Percentiles rank a stretch among this genome's conserved stretches.
These are phyloP conservation scores for Lasioglossum figueresi DNA, from an alignment of 2,888 invertebrate species.

Conservation along the genomic window DNA sequence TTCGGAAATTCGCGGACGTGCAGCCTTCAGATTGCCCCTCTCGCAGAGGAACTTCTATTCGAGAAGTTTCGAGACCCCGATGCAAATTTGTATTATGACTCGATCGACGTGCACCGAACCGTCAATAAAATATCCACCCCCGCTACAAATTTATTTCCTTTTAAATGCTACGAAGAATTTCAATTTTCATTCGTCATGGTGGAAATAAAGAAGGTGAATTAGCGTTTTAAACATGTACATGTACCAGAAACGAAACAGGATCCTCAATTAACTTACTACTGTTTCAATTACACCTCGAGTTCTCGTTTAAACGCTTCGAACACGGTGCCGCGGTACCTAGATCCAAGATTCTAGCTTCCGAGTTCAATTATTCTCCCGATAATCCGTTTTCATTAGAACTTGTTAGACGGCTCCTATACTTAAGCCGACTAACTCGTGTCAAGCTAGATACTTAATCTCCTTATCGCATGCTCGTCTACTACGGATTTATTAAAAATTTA, in stretches of 20 bases:
- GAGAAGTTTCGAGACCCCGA: conserved; percentile 3
- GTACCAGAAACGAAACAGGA: neutral
- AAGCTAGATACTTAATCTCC: neutral
- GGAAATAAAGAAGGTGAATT: no score
- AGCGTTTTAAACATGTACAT: neutral
- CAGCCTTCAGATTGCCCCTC: conserved; percentile 10
- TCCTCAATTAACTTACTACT: neutral
- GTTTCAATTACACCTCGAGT: neutral
- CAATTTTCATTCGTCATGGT: neutral
- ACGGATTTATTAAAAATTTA: neutral
- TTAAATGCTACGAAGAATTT: neutral
- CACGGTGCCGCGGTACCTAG: neutral
- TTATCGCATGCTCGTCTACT: neutral
- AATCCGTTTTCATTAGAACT: conserved; percentile 1
- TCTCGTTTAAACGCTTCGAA: neutral
- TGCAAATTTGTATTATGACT: conserved; percentile 5
- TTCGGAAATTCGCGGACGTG: conserved; percentile 39
- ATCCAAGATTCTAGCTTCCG: neutral
- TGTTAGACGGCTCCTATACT: neutral
- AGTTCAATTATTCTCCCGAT: conserved; percentile 1
- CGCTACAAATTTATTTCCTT: neutral
- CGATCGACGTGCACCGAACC: neutral
- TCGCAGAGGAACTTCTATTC: neutral
- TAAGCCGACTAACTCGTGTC: neutral
- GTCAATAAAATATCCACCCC: neutral